phyloP scores from a whole-genome alignment of 2,888 invertebrate species.

The Cetonia aurata region DNA sequence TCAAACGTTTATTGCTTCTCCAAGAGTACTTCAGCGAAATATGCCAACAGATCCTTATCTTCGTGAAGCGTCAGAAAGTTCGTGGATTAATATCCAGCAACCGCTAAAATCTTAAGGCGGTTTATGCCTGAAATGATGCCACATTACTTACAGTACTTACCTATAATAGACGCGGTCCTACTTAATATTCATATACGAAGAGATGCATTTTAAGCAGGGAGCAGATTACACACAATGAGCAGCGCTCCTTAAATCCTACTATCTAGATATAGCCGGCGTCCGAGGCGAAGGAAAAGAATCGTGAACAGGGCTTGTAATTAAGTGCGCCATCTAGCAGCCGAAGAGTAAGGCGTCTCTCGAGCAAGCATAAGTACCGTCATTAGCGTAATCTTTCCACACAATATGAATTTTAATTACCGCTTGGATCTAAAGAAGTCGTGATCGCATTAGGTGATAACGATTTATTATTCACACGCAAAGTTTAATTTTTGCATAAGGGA shows the following conservation, averaged over 20 bases:
- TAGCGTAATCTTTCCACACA: slow-evolving; percentile 33
- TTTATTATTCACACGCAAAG: slow-evolving; percentile 4
- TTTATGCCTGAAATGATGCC: slow-evolving; percentile 53
- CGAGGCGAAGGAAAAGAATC: slow-evolving; percentile 30
- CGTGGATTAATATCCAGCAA: slow-evolving; percentile 51
- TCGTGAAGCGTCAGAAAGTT: slow-evolving; percentile 50
- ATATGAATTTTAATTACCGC: slow-evolving; percentile 35
- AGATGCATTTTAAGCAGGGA: slow-evolving; percentile 55
- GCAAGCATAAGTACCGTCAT: slow-evolving; percentile 24
- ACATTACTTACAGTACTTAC: slow-evolving; percentile 51
- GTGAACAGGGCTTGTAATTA: slow-evolving; percentile 34
- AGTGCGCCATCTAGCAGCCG: slow-evolving; percentile 33
- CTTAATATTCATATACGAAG: slow-evolving; percentile 55
- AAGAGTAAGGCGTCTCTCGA: slow-evolving; percentile 16
- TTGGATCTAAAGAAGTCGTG: slow-evolving; percentile 5
- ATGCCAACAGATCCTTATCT: too few species aligned
- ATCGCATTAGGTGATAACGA: slow-evolving; percentile 10
- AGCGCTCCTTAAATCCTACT: slow-evolving; percentile 40
- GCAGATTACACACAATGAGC: slow-evolving; percentile 51
- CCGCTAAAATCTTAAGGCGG: slow-evolving; percentile 54
- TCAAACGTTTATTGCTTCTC: neutral
- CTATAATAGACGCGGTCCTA: slow-evolving; percentile 52
- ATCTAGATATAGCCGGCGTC: slow-evolving; percentile 41
- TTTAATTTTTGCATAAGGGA: too few species aligned
- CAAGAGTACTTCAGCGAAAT: too few species aligned